A percentile compares a stretch with the other conserved stretches of the same genome.
These are phyloP conservation scores for Phalera bucephala DNA, from an alignment of 2,888 invertebrate genomes.

Conservation along the genomic window DNA sequence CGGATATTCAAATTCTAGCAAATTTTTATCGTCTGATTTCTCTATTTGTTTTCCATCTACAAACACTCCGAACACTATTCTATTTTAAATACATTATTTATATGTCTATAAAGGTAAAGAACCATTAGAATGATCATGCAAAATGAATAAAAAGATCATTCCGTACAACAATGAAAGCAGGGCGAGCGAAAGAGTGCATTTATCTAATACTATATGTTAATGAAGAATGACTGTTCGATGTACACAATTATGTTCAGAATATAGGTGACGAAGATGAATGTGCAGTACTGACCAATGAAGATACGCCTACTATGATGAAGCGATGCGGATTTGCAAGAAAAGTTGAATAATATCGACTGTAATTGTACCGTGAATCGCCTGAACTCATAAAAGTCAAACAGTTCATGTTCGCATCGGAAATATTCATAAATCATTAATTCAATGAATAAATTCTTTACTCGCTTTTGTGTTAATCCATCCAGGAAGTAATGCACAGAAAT, in stretches of 20 bases:
- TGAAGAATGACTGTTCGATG: slow-evolving; percentile 9
- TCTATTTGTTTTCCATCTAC: slow-evolving; percentile 18
- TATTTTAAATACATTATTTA: slow-evolving; percentile 13
- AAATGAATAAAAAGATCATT: slow-evolving; percentile 37
- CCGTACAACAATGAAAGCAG: slow-evolving; percentile 61
- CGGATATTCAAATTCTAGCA: no score
- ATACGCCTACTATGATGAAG: slow-evolving; percentile 21
- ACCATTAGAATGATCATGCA: slow-evolving; percentile 43
- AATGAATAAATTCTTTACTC: slow-evolving; percentile 15
- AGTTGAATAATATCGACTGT: not conserved
- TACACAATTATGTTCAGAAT: slow-evolving; percentile 7
- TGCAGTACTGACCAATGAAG: slow-evolving; percentile 9
- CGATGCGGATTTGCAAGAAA: slow-evolving; percentile 11
- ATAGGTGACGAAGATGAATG: slow-evolving; percentile 6
- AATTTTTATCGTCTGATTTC: no score
- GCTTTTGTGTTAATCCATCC: no score
- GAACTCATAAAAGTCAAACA: slow-evolving; percentile 6
- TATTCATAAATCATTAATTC: slow-evolving; percentile 21
- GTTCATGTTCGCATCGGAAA: slow-evolving; percentile 18
- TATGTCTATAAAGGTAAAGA: slow-evolving; percentile 7
- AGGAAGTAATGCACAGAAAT: slow-evolving; percentile 23
- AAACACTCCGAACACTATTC: slow-evolving; percentile 25
- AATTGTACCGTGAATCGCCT: slow-evolving; percentile 5
- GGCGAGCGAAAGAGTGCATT: slow-evolving; percentile 38
- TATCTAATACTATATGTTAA: slow-evolving; percentile 11